These are phyloP conservation scores for Mnemiopsis leidyi DNA, from an alignment of 37 sponge, comb jelly and placozoan species.

Conservation along the genomic window DNA sequence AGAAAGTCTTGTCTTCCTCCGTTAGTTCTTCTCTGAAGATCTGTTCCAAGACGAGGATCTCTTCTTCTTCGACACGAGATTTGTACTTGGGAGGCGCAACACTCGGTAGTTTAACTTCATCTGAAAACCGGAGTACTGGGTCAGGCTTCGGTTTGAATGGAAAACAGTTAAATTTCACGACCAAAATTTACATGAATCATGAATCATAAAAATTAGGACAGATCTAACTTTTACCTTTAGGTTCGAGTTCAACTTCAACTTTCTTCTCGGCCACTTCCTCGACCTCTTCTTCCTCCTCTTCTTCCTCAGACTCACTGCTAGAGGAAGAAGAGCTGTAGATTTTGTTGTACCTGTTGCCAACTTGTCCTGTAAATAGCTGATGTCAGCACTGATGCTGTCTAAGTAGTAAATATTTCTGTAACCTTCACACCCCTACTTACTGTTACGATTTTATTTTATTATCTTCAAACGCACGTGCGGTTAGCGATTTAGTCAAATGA, in stretches of 20 bases:
- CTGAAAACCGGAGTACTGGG: not conserved
- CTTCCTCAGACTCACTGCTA: not conserved
- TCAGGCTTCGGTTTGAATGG: too few relatives aligned
- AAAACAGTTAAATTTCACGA: too few relatives aligned
- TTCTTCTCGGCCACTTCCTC: not conserved
- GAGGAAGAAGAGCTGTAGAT: slow-evolving; percentile 53
- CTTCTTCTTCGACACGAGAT: not conserved
- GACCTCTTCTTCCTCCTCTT: slow-evolving; percentile 44
- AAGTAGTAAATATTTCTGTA: too few relatives aligned
- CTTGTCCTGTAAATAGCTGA: slow-evolving; percentile 56
- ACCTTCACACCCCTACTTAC: too few relatives aligned
- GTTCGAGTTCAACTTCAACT: not conserved
- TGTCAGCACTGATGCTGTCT: too few relatives aligned
- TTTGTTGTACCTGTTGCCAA: slow-evolving; percentile 52
- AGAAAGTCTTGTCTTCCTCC: slow-evolving; percentile 52
- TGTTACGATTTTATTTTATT: too few relatives aligned
- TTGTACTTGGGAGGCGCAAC: slow-evolving; percentile 17
- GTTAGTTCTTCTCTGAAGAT: slow-evolving; percentile 54
- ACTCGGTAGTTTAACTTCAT: not conserved
- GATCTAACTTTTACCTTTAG: too few relatives aligned
- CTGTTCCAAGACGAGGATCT: slow-evolving; percentile 15
- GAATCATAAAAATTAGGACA: too few relatives aligned
- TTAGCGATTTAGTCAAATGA: too few relatives aligned
- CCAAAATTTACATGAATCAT: too few relatives aligned
- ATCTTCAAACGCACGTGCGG: too few relatives aligned